Base-by-base conservation (phyloP, 2,888 invertebrate genomes). In the Hemithea aestivaria region DNA sequence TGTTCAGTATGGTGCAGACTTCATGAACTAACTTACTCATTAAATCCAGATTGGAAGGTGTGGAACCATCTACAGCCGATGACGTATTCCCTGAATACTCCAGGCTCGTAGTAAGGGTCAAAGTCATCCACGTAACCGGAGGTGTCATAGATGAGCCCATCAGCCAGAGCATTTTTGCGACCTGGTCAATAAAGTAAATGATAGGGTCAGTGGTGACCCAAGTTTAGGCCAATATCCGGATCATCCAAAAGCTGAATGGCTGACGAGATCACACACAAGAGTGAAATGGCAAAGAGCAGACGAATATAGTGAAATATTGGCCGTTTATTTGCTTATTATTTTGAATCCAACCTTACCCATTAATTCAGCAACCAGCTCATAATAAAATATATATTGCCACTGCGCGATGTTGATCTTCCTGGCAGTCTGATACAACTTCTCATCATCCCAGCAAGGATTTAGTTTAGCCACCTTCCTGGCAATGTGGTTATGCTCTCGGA, bases 381-480 rank as follows among this genome's bases (percentile, higher is more conserved):
- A 94, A 69, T 89, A 95, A 1, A 93, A 92, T 11, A 95, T 90
- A 55, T 94, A 93, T 62, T 95, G 94, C 45, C 93, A 91, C 64
- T 91, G 89, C 2, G 93, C 94, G 41, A 94, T 92, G 39, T 91
- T 91, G 45, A 95, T 92, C 37, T 94, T 87, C 48, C 94, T 85
- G 4, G 66, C 56, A 1, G 57, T 54, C 24, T 53, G 39, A 79
- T 92, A 95, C 1, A 95, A 68, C 1, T 91, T 93, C 75, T 95
- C 94, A 60, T 95, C 95, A 53, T 93, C 92, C 95, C 95, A 95
- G 66, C 93, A 94, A 0, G 94, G 93, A 74, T 96, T 96, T 0
- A 95, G 80, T 24, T 88, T 84, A 0, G 90, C 22, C 21, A 45
- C 38, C 30, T 41, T 33, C 9, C 45, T 21, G 4, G 45, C 38